Conservation (phyloP, 2,113 vertebrate species). For the Grantiella picta region DNA sequence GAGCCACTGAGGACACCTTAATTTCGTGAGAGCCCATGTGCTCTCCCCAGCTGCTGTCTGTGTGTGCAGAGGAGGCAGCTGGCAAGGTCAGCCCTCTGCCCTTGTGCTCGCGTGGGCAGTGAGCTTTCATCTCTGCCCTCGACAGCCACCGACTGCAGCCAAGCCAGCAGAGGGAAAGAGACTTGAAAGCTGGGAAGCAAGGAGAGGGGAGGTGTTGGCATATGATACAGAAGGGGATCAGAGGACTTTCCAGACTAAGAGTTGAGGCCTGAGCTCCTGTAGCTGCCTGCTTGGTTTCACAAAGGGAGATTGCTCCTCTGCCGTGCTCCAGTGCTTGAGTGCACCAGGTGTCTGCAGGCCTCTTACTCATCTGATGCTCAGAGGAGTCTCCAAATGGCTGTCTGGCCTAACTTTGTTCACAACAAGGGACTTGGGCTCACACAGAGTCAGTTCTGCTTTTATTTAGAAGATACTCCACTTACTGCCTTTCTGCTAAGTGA, state of each 20-base stretch:
- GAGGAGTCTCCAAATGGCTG: background rate
- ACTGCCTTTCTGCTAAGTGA: background rate
- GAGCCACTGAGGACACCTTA: background rate
- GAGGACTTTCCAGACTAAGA: background rate
- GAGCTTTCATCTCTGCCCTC: background rate
- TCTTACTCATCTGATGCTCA: background rate
- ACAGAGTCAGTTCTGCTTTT: background rate
- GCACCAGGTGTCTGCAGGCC: background rate
- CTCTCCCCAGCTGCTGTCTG: background rate
- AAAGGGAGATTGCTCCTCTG: background rate
- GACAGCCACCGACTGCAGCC: background rate
- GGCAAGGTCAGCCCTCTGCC: background rate
- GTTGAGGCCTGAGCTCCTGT: background rate
- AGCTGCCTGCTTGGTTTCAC: background rate
- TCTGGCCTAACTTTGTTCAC: background rate
- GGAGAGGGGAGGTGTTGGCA: background rate
- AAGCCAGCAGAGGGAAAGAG: background rate
- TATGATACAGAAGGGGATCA: background rate
- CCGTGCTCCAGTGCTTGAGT: fast-evolving
- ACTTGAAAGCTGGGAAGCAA: background rate
- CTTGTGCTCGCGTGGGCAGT: fast-evolving
- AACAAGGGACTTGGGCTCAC: background rate
- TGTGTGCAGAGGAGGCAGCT: background rate
- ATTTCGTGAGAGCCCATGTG: background rate
- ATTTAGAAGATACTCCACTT: background rate